Percentiles rank a stretch among this genome's conserved stretches.
Evolutionary conservation across 2,888 invertebrate species (phyloP).

Genomic region (Thyatira batis): DNA sequence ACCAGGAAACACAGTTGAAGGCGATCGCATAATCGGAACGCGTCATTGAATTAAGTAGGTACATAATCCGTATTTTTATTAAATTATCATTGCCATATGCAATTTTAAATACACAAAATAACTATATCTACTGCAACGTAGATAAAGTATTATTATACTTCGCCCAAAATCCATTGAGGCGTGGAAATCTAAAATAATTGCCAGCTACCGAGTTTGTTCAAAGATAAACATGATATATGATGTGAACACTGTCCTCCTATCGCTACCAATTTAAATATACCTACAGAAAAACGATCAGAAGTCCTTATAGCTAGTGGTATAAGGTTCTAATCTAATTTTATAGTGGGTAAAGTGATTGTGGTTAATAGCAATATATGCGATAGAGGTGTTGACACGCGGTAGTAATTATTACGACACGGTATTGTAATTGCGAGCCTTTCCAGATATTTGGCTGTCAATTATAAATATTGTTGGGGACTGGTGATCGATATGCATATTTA

Average conservation of each 20-base stretch:
- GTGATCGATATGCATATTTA: neutral
- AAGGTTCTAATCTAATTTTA: constrained; percentile 16
- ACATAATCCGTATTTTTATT: neutral
- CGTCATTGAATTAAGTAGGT: neutral
- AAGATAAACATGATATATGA: constrained; percentile 56
- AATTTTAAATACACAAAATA: constrained; percentile 3
- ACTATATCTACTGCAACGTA: constrained; percentile 1
- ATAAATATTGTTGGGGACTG: constrained; percentile 21
- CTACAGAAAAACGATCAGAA: neutral
- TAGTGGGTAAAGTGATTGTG: constrained; percentile 5
- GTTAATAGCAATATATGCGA: constrained; percentile 23
- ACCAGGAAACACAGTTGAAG: neutral
- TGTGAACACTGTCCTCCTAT: constrained; percentile 39
- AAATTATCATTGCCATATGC: neutral
- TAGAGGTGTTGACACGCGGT: constrained; percentile 40
- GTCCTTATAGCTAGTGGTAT: neutral
- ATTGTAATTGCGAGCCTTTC: constrained; percentile 42
- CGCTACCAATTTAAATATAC: constrained; percentile 26
- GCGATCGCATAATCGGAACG: neutral
- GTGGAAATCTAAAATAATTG: constrained; percentile 58
- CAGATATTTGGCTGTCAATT: constrained; percentile 40
- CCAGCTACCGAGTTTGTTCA: constrained; percentile 51
- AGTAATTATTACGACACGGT: constrained; percentile 50
- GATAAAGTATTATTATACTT: constrained; percentile 22
- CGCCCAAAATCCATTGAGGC: constrained; percentile 40